phyloP scores from a whole-genome alignment of 1,140 invertebrate species.

The Agrypnia vestita region DNA sequence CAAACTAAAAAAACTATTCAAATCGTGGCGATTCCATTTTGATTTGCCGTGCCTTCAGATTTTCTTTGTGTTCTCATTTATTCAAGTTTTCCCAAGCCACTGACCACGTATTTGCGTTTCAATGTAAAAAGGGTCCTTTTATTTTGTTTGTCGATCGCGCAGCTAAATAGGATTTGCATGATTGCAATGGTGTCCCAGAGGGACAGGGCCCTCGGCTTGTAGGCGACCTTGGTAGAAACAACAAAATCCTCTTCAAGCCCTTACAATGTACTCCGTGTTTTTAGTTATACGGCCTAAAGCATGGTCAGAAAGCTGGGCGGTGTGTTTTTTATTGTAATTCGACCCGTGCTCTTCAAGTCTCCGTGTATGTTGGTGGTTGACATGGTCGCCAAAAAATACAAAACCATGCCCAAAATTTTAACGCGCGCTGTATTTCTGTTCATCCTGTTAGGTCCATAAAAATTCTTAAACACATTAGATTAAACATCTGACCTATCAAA shows the following conservation, averaged over 20 bases:
- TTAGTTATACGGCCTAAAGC: not conserved
- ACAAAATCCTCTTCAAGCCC: not conserved
- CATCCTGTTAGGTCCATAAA: no score
- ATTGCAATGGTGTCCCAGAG: constrained; percentile 3
- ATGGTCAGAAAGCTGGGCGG: not conserved
- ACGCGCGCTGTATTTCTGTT: no score
- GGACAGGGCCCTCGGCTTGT: not conserved
- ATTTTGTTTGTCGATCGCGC: constrained; percentile 3
- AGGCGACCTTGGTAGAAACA: not conserved
- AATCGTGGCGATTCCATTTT: no score
- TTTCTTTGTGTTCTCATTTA: no score
- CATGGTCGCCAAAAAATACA: no score
- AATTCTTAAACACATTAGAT: no score
- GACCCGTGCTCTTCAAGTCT: not conserved
- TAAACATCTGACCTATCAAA: no score
- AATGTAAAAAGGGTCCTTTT: constrained; percentile 16
- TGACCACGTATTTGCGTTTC: not conserved
- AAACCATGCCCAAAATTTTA: no score
- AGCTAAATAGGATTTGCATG: constrained; percentile 31
- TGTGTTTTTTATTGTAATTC: not conserved
- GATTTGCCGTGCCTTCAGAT: no score
- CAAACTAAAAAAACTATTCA: no score
- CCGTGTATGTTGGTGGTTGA: not conserved
- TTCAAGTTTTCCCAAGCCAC: not conserved
- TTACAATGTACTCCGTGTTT: not conserved